phyloP scores from a whole-genome alignment of 2,797 vertebrate species.

The Nyctibius grandis region DNA sequence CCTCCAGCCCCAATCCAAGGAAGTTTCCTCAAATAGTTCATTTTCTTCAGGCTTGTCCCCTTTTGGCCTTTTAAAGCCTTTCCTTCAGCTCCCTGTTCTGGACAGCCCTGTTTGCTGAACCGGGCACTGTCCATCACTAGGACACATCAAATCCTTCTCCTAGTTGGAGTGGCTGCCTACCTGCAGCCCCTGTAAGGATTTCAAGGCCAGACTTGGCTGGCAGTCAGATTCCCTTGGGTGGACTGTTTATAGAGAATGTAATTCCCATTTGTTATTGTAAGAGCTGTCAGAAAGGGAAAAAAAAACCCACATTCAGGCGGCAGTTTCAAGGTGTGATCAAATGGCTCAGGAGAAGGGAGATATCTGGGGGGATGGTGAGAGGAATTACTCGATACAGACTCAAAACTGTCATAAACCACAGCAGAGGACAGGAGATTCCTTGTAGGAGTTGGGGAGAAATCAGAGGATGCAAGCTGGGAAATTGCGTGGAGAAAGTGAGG shows the following conservation, averaged over 20 bases:
- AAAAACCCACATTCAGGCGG: not conserved
- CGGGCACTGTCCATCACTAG: not conserved
- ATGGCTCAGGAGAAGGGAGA: not conserved
- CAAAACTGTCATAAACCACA: not conserved
- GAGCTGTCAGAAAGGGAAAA: not conserved
- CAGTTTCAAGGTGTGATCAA: not conserved
- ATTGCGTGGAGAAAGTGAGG: not conserved
- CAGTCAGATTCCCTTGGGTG: not conserved
- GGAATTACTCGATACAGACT: not conserved
- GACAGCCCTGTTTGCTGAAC: not conserved
- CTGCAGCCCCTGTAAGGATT: not conserved
- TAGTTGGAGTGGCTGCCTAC: accelerated
- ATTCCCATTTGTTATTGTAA: not conserved
- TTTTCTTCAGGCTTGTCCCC: not conserved
- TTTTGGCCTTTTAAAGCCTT: not conserved
- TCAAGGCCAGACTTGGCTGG: not conserved
- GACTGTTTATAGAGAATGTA: not conserved
- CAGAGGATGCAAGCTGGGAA: not conserved
- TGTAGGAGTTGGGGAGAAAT: not conserved
- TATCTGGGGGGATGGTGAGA: not conserved
- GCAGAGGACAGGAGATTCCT: not conserved
- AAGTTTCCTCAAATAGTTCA: not conserved
- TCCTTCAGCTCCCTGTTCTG: not conserved
- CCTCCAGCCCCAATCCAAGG: not conserved
- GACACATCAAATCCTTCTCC: accelerated